Evolutionary conservation across 2,888 invertebrate genomes (phyloP), one percentile per base, ranked within the genome.

Genomic region (Ischnura elegans): DNA sequence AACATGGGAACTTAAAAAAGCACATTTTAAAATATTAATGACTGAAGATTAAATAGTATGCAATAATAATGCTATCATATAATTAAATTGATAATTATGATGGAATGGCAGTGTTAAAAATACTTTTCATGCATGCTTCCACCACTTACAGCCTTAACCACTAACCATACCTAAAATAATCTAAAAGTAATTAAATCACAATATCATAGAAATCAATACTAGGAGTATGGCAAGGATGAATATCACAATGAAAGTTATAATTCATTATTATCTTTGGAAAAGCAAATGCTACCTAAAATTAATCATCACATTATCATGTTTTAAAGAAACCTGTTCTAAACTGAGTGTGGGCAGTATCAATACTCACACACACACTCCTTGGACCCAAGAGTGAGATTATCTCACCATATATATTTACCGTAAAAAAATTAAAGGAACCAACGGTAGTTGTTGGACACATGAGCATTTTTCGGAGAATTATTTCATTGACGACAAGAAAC

Each of bases 101-200:
- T 90, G 90, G 90, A 90, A 90, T 90, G 90, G 90, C 90, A 90
- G 90, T 90, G 90, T 90, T 90, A 43, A 10, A 66, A 43, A 90
- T 90, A 61, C 55, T 13, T 43, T 13, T 90, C 36, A 90, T 43
- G 61, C 36, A 90, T 3, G 43, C 61, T 61, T 45, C 43, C 61
- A 61, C 25, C 90, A 61, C 43, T 66, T 61, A 90, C 8, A 90
- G 25, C n/a, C 61, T 25, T 16, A 61, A 42, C n/a, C 43, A 36
- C 51, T 51, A 21, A 36, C 51, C 51, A 36, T 36, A 51, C 29
- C 36, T 87, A 36, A 47, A 87, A 6, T 87, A 86, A 46, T 86
- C 46, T 46, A 46, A 21, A 45, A 43, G n/a, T 86, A 86, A 45
- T 43, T 45, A 25, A 86, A 86, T 45, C 45, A 86, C 10, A 86